These are phyloP conservation scores for Anguilla rostrata DNA, from an alignment of 2,113 vertebrate genomes.

Conservation along the genomic window DNA sequence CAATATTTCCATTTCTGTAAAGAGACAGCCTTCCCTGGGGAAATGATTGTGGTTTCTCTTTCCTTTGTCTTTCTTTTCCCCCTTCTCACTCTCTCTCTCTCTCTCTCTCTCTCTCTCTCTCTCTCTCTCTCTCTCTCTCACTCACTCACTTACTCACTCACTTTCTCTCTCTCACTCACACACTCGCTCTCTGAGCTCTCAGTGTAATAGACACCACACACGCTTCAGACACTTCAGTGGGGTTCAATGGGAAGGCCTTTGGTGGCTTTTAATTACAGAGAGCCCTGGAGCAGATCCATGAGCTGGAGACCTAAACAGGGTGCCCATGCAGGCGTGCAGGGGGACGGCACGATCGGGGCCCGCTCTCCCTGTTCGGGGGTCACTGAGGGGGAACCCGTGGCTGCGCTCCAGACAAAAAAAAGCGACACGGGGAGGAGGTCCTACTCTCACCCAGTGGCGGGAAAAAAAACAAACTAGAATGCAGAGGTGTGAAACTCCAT, in stretches of 20 bases:
- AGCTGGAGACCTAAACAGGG: neutral
- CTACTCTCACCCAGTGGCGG: neutral
- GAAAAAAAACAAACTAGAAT: too few species aligned
- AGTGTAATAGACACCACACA: conserved; percentile 34
- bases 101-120: neutral
- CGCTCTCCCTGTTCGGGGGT: neutral
- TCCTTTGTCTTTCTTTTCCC: too few species aligned
- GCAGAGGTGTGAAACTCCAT: too few species aligned
- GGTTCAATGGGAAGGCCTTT: conserved; percentile 27
- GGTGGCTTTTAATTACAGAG: conserved; percentile 25
- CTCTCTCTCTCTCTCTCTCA: conserved; percentile 4
- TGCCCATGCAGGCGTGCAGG: neutral
- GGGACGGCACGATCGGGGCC: neutral
- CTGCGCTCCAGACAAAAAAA: neutral
- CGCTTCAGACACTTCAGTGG: conserved; percentile 38
- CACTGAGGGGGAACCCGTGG: neutral
- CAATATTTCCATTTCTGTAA: too few species aligned
- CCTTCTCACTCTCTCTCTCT: neutral
- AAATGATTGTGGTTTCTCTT: too few species aligned
- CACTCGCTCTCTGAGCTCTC: conserved; percentile 9
- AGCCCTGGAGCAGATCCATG: conserved; percentile 20
- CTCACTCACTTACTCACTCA: neutral
- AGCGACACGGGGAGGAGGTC: too few species aligned
- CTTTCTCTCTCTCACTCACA: conserved; percentile 2
- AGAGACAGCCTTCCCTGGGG: too few species aligned